These are phyloP conservation scores for Megaceryle maxima DNA, from an alignment of 2,113 vertebrate genomes.

Conservation along the genomic window DNA sequence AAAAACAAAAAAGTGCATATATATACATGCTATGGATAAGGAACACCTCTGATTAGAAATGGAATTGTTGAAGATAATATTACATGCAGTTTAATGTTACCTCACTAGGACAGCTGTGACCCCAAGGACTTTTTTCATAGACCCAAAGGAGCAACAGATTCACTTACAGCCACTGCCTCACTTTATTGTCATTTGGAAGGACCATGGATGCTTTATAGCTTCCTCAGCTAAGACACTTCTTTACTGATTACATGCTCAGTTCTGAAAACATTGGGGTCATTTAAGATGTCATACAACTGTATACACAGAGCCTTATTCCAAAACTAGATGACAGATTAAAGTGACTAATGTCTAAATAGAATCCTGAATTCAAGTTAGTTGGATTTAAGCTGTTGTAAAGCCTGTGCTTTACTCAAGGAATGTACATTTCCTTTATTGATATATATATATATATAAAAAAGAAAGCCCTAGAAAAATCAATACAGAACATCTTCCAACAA, in stretches of 20 bases:
- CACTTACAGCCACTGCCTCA: fast-evolving
- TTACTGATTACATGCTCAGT: background rate
- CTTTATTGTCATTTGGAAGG: background rate
- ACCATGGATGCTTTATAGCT: background rate
- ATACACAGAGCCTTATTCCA: background rate
- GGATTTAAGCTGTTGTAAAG: background rate
- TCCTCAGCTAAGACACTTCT: background rate
- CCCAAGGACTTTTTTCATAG: background rate
- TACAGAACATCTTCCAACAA: background rate
- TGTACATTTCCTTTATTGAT: background rate
- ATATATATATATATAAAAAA: background rate
- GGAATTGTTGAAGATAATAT: background rate
- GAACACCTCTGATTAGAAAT: background rate
- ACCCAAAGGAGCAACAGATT: background rate
- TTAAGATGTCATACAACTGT: background rate
- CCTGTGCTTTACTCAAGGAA: background rate
- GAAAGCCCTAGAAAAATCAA: background rate
- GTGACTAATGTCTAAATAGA: background rate
- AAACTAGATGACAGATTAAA: background rate
- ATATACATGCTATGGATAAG: fast-evolving
- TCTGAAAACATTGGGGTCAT: background rate
- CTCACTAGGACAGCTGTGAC: background rate
- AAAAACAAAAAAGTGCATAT: background rate
- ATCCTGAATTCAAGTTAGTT: background rate
- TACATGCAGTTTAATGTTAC: background rate